A percentile compares a stretch with the other conserved stretches of the same genome.
Evolutionary conservation across 2,113 vertebrate genomes (phyloP).

Genomic region (Grallaria varia): DNA sequence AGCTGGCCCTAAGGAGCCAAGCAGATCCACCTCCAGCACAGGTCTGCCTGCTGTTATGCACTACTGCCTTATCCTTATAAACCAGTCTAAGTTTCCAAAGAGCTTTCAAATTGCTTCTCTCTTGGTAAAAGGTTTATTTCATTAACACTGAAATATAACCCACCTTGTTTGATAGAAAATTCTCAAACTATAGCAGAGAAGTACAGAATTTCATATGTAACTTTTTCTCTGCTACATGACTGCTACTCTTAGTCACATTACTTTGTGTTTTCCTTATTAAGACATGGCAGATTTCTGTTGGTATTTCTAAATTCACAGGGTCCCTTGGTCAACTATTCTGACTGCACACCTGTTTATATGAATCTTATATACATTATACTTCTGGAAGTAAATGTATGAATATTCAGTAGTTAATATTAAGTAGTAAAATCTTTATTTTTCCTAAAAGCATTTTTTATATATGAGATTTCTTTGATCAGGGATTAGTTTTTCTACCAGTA

Average conservation of each 20-base stretch:
- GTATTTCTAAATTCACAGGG: background rate
- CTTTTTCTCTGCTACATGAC: background rate
- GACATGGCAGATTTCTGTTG: background rate
- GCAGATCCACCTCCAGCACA: background rate
- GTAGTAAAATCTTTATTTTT: background rate
- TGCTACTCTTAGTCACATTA: background rate
- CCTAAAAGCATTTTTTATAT: background rate
- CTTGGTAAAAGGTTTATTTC: background rate
- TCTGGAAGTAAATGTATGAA: background rate
- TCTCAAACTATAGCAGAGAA: background rate
- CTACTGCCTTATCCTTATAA: background rate
- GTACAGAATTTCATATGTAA: background rate
- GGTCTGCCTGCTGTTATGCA: background rate
- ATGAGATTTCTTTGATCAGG: background rate
- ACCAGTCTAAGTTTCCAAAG: background rate
- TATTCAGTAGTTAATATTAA: background rate
- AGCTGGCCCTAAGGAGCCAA: background rate
- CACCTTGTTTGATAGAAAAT: background rate
- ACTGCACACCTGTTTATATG: background rate
- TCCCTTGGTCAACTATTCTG: background rate
- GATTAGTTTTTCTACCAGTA: background rate
- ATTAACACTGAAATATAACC: background rate
- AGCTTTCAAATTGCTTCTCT: background rate
- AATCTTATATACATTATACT: background rate
- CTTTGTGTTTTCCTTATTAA: background rate